These are phyloP conservation scores for Hirundichthys speculiger DNA, from an alignment of 2,113 vertebrate species.

Conservation along the genomic window DNA sequence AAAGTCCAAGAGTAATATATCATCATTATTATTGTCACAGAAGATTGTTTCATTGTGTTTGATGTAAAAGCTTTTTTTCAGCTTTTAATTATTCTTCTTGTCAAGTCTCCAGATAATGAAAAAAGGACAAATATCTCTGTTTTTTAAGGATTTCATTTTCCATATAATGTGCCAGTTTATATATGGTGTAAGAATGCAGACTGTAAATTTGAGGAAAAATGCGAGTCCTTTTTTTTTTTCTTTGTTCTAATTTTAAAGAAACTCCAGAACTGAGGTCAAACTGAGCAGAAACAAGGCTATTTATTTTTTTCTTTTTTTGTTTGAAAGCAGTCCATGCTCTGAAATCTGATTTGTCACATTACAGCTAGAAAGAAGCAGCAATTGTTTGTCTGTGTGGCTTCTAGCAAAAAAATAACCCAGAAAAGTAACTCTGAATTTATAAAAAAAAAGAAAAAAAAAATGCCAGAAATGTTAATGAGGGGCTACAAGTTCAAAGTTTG, in stretches of 20 bases:
- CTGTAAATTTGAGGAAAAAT: too few relatives aligned
- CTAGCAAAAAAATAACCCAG: neutral
- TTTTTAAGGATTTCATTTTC: neutral
- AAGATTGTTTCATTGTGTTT: too few relatives aligned
- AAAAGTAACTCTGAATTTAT: neutral
- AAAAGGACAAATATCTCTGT: conserved; percentile 1
- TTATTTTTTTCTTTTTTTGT: neutral
- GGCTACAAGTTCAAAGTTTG: conserved; percentile 19
- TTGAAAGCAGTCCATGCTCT: neutral
- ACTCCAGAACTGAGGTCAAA: too few relatives aligned
- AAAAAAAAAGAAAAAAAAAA: neutral
- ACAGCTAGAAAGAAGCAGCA: neutral
- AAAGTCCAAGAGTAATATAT: neutral
- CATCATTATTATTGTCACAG: too few relatives aligned
- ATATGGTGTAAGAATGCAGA: too few relatives aligned
- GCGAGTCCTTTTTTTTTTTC: too few relatives aligned
- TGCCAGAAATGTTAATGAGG: neutral
- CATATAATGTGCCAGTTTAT: neutral
- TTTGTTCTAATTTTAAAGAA: too few relatives aligned
- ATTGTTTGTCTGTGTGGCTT: too few relatives aligned
- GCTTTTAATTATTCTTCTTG: neutral
- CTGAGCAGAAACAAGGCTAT: neutral
- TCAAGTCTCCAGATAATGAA: neutral
- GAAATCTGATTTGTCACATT: conserved; percentile 19
- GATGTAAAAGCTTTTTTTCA: too few relatives aligned